phyloP scores from a whole-genome alignment of 2,888 invertebrate species.

The Pandemis heparana region DNA sequence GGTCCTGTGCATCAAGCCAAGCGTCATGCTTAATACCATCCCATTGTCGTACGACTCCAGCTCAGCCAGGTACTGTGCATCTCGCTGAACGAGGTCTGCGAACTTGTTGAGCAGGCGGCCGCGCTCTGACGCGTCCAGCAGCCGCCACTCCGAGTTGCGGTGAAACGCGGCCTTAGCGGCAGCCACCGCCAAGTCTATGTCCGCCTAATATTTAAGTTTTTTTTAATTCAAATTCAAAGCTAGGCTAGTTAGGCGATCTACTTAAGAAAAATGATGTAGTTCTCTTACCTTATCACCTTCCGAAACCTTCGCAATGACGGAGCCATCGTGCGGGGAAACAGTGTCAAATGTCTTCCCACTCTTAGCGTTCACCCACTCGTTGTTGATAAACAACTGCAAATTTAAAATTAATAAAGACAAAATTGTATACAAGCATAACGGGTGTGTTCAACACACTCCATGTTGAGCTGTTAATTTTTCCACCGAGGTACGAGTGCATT shows the following conservation, averaged over 20 bases:
- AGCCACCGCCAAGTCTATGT: constrained; percentile 90
- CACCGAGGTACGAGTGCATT: no score
- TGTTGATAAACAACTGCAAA: constrained; percentile 69
- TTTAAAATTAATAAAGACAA: not conserved
- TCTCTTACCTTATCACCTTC: constrained; percentile 91
- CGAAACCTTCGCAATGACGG: constrained; percentile 89
- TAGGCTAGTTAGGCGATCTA: no score
- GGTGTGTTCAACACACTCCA: not conserved
- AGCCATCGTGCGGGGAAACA: constrained; percentile 90
- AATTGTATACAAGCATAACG: no score
- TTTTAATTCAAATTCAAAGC: no score
- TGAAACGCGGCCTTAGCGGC: constrained; percentile 91
- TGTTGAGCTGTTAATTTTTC: not conserved
- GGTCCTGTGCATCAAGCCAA: constrained; percentile 78
- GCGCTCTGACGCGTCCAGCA: constrained; percentile 92
- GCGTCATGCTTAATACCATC: constrained; percentile 89
- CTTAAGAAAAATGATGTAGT: not conserved
- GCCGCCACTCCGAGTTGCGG: constrained; percentile 90
- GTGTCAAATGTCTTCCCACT: constrained; percentile 94
- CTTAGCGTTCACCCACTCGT: constrained; percentile 88
- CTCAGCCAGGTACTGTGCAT: constrained; percentile 90
- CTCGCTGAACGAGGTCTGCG: constrained; percentile 92
- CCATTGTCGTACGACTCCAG: constrained; percentile 95
- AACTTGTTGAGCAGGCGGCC: constrained; percentile 90
- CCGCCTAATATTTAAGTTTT: constrained; percentile 77